These are phyloP conservation scores for Apeltes quadracus DNA, from an alignment of 2,113 vertebrate species.

Conservation along the genomic window DNA sequence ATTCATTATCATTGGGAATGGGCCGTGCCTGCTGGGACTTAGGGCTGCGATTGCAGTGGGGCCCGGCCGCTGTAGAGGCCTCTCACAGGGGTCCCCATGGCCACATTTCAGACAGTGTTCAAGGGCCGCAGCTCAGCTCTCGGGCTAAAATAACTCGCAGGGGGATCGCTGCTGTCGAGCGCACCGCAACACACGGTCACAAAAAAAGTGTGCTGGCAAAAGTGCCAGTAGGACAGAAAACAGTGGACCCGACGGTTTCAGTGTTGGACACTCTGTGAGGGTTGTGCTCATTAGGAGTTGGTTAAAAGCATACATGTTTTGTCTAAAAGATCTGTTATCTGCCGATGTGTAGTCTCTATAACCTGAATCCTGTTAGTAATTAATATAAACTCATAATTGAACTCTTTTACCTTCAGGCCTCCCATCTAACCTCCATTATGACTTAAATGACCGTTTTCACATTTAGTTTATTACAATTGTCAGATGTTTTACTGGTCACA, in stretches of 20 bases:
- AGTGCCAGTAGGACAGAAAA: constrained; percentile 24
- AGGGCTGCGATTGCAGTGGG: constrained; percentile 56
- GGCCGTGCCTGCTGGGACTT: constrained; percentile 67
- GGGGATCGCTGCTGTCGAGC: constrained; percentile 46
- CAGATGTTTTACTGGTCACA: too few species aligned
- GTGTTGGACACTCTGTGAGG: not conserved
- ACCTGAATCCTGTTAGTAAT: not conserved
- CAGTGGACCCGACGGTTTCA: not conserved
- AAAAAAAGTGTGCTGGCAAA: constrained; percentile 18
- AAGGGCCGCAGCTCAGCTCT: constrained; percentile 49
- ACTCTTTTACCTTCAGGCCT: not conserved
- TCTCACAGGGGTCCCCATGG: constrained; percentile 52
- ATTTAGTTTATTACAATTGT: not conserved
- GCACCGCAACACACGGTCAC: constrained; percentile 17
- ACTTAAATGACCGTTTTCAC: not conserved
- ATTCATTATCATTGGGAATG: constrained; percentile 75
- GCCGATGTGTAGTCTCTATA: constrained; percentile 1
- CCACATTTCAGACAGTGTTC: constrained; percentile 51
- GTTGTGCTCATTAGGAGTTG: not conserved
- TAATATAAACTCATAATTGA: not conserved
- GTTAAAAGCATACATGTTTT: not conserved
- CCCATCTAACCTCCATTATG: not conserved
- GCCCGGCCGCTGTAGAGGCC: constrained; percentile 46
- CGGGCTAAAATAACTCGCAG: constrained; percentile 41
- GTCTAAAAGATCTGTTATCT: not conserved